These are phyloP conservation scores for Aptenodytes patagonicus DNA, from an alignment of 2,113 vertebrate genomes.

Conservation along the genomic window DNA sequence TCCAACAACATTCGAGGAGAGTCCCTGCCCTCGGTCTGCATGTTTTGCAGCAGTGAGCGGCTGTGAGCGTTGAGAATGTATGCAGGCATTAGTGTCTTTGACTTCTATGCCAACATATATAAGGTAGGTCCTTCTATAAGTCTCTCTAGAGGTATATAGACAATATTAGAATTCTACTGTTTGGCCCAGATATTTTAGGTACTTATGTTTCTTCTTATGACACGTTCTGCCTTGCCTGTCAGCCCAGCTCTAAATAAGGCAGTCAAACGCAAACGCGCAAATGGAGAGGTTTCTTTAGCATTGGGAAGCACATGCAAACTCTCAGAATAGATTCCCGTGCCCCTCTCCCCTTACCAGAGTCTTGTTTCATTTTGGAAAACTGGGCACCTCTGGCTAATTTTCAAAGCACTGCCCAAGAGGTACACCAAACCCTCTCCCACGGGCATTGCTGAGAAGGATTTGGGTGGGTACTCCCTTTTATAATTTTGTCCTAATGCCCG, in stretches of 20 bases:
- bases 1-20: neutral
- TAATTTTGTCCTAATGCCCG: neutral
- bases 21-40: neutral
- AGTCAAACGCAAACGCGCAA: neutral
- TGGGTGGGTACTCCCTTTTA: neutral
- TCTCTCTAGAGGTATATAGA: neutral
- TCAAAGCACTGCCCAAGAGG: neutral
- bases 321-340: slow-evolving; percentile 27
- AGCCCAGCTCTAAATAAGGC: slow-evolving; percentile 37
- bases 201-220: neutral
- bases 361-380: slow-evolving; percentile 52
- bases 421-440: neutral
- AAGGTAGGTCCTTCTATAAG: neutral
- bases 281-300: slow-evolving; percentile 11
- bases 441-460: neutral
- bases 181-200: neutral
- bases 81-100: neutral
- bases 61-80: neutral
- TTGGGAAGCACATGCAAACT: neutral
- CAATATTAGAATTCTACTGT: neutral
- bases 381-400: slow-evolving; percentile 26
- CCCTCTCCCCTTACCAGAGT: slow-evolving; percentile 16
- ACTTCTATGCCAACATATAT: neutral
- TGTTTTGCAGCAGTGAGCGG: neutral
- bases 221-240: neutral